These are phyloP conservation scores for Sula dactylatra DNA, from an alignment of 2,113 vertebrate genomes.

Conservation along the genomic window DNA sequence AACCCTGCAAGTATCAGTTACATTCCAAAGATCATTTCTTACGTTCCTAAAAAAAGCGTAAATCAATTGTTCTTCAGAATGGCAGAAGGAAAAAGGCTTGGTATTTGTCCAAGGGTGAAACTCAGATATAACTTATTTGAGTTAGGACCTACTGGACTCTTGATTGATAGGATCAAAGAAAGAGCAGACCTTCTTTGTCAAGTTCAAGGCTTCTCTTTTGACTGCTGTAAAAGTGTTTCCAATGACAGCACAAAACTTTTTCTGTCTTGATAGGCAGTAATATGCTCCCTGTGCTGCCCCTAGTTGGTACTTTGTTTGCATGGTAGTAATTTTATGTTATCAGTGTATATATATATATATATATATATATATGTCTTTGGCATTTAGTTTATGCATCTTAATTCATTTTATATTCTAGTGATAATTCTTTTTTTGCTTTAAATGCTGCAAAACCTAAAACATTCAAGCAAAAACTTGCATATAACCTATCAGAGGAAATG, in stretches of 20 bases:
- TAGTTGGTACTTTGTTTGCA: neutral
- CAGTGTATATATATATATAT: neutral
- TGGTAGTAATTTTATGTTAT: neutral
- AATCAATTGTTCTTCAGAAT: neutral
- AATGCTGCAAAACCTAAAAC: neutral
- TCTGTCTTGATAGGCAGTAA: neutral
- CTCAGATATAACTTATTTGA: neutral
- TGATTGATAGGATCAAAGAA: neutral
- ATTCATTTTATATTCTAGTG: conserved; percentile 17
- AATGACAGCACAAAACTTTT: neutral
- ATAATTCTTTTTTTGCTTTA: conserved; percentile 17
- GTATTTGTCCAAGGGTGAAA: neutral
- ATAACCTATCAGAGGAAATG: conserved; percentile 23
- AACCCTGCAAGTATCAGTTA: neutral
- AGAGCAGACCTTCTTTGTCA: neutral
- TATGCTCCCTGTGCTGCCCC: neutral
- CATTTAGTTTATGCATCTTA: neutral
- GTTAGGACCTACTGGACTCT: neutral
- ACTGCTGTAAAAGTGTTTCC: neutral
- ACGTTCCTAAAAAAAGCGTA: neutral
- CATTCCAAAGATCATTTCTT: neutral
- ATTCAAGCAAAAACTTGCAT: conserved; percentile 26
- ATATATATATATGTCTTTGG: neutral
- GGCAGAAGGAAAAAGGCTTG: neutral
- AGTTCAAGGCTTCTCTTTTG: neutral